A percentile compares a stretch with the other conserved stretches of the same genome.
These are phyloP conservation scores for Agrenia bidenticulata DNA, from an alignment of 2,888 invertebrate genomes.

Conservation along the genomic window DNA sequence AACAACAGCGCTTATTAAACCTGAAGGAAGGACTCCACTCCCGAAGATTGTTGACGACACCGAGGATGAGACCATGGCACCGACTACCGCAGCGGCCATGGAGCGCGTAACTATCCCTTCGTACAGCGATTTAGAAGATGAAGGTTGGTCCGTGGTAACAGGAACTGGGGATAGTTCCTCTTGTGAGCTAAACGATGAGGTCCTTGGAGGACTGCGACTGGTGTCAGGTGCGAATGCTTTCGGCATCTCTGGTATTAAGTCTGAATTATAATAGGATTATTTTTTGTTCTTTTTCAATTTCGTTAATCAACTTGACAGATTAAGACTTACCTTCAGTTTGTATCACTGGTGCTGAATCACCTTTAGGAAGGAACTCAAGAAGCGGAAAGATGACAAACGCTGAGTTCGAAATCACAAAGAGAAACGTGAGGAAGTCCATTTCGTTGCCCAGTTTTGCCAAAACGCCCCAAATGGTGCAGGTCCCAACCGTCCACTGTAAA, in stretches of 20 bases:
- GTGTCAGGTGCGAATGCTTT: slow-evolving; percentile 16
- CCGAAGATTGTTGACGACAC: not conserved
- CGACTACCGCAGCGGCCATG: slow-evolving; percentile 32
- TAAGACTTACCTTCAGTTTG: slow-evolving; percentile 4
- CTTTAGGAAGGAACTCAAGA: slow-evolving; percentile 34
- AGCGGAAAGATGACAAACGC: slow-evolving; percentile 44
- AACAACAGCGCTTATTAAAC: not conserved
- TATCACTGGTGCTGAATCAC: not conserved
- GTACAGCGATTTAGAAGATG: slow-evolving; percentile 22
- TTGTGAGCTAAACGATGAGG: slow-evolving; percentile 11
- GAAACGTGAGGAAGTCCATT: slow-evolving; percentile 41
- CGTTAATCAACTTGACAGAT: no score
- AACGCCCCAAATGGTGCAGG: slow-evolving; percentile 39
- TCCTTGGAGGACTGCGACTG: slow-evolving; percentile 11
- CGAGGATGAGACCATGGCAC: not conserved
- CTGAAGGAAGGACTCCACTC: not conserved
- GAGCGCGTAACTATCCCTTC: slow-evolving; percentile 34
- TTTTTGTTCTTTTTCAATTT: no score
- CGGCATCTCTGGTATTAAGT: slow-evolving; percentile 30
- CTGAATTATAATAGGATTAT: slow-evolving; percentile 12
- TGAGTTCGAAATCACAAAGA: slow-evolving; percentile 45
- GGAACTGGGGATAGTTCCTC: slow-evolving; percentile 10
- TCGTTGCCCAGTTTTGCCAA: slow-evolving; percentile 45
- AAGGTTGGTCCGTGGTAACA: not conserved
- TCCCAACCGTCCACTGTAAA: slow-evolving; percentile 42